Evolutionary conservation across 2,113 vertebrate genomes (phyloP).

Genomic region (Cairina moschata): DNA sequence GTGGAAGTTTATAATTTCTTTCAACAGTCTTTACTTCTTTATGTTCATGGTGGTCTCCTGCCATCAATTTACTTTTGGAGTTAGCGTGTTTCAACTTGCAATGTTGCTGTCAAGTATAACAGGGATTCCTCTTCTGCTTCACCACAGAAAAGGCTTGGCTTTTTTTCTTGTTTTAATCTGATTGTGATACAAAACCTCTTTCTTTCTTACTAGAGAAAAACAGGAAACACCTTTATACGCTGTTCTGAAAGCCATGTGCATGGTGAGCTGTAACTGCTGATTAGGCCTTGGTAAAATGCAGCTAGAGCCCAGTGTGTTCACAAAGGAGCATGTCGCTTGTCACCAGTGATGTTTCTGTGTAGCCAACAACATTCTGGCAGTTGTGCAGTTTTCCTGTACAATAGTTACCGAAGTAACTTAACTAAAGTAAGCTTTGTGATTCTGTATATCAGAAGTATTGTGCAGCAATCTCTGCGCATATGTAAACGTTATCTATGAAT

Average conservation of each 20-base stretch:
- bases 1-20: neutral
- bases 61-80: neutral
- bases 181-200: conserved; percentile 59
- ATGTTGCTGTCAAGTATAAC: neutral
- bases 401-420: neutral
- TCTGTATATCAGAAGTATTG: neutral
- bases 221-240: conserved; percentile 79
- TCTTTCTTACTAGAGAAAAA: conserved; percentile 74
- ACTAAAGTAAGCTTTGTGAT: neutral
- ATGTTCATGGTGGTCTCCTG: neutral
- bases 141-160: conserved; percentile 47
- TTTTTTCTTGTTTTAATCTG: conserved; percentile 61
- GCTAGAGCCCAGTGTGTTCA: neutral
- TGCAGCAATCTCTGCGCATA: neutral
- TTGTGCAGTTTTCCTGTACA: neutral
- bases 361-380: neutral
- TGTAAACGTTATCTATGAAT: neutral
- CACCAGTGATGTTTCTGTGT: neutral
- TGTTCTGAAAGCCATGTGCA: conserved; percentile 16
- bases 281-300: conserved; percentile 23
- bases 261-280: conserved; percentile 48
- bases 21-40: neutral
- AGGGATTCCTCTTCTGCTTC: conserved; percentile 55
- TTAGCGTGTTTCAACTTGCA: neutral
- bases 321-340: neutral